A percentile compares a stretch with the other conserved stretches of the same genome.
phyloP scores from a whole-genome alignment of 2,113 vertebrate genomes.

The Clarias batrachus region DNA sequence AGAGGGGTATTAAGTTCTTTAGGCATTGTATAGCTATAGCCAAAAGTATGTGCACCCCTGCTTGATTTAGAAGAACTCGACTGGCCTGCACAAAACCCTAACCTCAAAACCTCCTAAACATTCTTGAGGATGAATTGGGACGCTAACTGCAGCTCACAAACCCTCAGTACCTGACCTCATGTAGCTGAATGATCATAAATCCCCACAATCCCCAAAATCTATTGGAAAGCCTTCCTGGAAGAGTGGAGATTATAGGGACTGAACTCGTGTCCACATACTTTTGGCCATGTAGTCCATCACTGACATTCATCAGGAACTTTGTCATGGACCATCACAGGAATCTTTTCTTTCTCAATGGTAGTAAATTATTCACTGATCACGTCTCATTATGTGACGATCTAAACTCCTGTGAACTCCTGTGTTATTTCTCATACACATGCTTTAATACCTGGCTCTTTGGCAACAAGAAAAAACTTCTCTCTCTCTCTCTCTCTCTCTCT shows the following conservation, averaged over 20 bases:
- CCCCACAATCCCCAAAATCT: no score
- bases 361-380: background rate
- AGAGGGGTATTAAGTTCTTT: background rate
- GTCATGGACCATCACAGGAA: background rate
- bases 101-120: background rate
- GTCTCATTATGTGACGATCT: background rate
- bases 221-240: no score
- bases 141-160: background rate
- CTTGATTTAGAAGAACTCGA: background rate
- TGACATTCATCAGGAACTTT: no score
- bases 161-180: background rate
- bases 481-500: no score
- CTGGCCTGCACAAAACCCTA: background rate
- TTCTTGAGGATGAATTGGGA: background rate
- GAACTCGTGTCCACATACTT: no score
- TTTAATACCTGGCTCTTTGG: background rate
- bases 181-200: background rate
- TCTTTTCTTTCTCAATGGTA: background rate
- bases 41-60: background rate
- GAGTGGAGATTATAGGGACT: no score
- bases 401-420: background rate
- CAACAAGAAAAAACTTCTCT: background rate
- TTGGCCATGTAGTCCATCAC: background rate
- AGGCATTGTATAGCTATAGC: background rate
- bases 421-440: background rate